Percentiles rank a stretch among this genome's conserved stretches.
Conservation (phyloP, 2,888 invertebrate genomes). For the Neria commutata region DNA sequence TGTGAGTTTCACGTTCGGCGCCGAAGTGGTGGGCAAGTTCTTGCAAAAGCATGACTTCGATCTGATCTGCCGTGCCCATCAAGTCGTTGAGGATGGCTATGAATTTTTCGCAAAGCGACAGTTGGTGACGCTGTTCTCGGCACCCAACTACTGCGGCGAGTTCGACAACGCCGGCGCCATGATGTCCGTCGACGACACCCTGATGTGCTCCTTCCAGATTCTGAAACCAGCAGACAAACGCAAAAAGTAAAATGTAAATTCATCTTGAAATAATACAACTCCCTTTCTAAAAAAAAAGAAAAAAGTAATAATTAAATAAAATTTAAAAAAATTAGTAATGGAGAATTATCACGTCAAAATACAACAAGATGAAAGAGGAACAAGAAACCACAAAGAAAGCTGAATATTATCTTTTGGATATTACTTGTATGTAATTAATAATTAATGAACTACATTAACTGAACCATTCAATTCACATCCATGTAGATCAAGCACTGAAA, state of each 20-base stretch:
- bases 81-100: conserved; percentile 99
- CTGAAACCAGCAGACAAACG: conserved; percentile 98
- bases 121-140: conserved; percentile 88
- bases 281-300: conserved; percentile 26
- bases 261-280: conserved; percentile 31
- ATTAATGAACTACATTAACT: too few species aligned
- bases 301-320: conserved; percentile 25
- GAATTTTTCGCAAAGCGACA: conserved; percentile 98
- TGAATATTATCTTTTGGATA: too few species aligned
- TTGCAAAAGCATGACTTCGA: conserved; percentile 99
- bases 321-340: conserved; percentile 14
- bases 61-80: conserved; percentile 99
- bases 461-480: too few species aligned
- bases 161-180: conserved; percentile 89
- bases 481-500: too few species aligned
- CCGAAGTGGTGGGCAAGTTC: conserved; percentile 98
- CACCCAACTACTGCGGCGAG: conserved; percentile 94
- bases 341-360: conserved; percentile 29
- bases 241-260: conserved; percentile 73
- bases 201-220: conserved; percentile 99
- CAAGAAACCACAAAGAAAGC: too few species aligned
- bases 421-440: too few species aligned
- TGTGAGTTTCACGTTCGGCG: conserved; percentile 98
- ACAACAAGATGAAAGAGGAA: too few species aligned
- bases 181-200: conserved; percentile 99